Base-by-base conservation (phyloP, 2,797 vertebrate genomes). In the Spea hammondii region DNA sequence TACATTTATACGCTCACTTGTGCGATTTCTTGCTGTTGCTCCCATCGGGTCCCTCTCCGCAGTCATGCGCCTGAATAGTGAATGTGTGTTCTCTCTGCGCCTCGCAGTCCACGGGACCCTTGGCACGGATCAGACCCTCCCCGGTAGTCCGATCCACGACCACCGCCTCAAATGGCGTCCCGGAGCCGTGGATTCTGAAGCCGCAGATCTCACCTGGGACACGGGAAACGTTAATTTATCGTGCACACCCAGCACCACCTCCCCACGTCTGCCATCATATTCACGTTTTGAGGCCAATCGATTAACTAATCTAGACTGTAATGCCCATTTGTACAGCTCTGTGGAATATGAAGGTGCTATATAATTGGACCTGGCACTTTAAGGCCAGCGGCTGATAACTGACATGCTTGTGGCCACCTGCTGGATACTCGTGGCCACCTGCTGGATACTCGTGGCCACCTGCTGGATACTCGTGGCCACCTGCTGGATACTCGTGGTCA, bases 11-110 rank as follows among this genome's bases (percentile, higher is more conserved):
- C 45, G 76, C 90, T 91, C 70, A 99, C 98, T 99, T 99, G 93
- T 99, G 98, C 17, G 98, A 99, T 85, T 99, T 98, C 89, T 99
- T 99, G 92, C 95, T 97, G 88, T 98, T 99, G 86, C 92, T 88
- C 60, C 96, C 96, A 0, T 99, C 97, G 0, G 96, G 94, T 59
- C 96, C 97, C 88, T 99, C 98, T 73, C 98, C 98, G 0, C 98
- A 99, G 90, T 99, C 98, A 0, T 98, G 98, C 70, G 98, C 98
- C 89, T 99, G 98, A 89, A 99, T 98, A 86, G 97, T 99, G 85
- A 99, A 99, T 32, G 95, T 98, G 90, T 99, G 97, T 70, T 99
- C 98, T 78, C 97, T 94, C 83, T 98, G 97, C 46, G 95, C 96
- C 87, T 99, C 97, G 0, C 97, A 99, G 86, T 99, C 97, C 91